Evolutionary conservation across 2,113 vertebrate genomes (phyloP), one percentile per base, ranked within the genome.

Genomic region (Taurulus bubalis): DNA sequence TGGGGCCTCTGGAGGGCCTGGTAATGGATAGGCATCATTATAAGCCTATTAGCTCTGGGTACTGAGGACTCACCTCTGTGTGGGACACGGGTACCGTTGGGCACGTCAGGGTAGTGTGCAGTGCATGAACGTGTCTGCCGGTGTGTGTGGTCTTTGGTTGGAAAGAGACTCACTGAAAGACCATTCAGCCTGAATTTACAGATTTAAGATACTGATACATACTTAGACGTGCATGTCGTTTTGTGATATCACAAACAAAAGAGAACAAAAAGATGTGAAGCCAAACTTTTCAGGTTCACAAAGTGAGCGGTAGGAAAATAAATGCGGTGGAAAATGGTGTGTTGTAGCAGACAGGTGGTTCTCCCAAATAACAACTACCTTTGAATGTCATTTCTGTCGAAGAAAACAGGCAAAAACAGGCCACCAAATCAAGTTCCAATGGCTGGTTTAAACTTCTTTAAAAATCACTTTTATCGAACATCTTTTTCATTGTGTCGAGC

Each of bases 1-100:
- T 36, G 63, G 81, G 79, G 83, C 79, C 78, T 87, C 85, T 42
- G 32, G 81, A 75, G 79, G 55, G 83, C 75, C 56, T 56, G 75
- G 88, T 94, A 95, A 95, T 95, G 92, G 91, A 95, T 95, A 85
- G 91, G 86, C 84, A 71, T 94, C 94, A 95, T 95, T 94, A 95
- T 80, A 82, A 90, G 84, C 85, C 90, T 90, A 93, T 95, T 94
- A 93, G 78, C 86, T 75, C 84, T 82, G 62, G 85, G 85, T 71
- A 79, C 67, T 55, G 83, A 85, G 71, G 86, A 84, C 89, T 92
- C 93, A 92, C 90, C 90, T 93, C 85, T 20, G 69, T 77, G 84
- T 86, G 83, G 77, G 76, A 88, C 87, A 78, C 77, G 77, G 75
- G 58, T 71, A 88, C 82, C 51, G 22, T 4, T 63, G 78, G 84